A percentile compares a stretch with the other conserved stretches of the same genome.
These are phyloP conservation scores for Penaeus japonicus DNA, from an alignment of 1,140 invertebrate genomes.

Conservation along the genomic window DNA sequence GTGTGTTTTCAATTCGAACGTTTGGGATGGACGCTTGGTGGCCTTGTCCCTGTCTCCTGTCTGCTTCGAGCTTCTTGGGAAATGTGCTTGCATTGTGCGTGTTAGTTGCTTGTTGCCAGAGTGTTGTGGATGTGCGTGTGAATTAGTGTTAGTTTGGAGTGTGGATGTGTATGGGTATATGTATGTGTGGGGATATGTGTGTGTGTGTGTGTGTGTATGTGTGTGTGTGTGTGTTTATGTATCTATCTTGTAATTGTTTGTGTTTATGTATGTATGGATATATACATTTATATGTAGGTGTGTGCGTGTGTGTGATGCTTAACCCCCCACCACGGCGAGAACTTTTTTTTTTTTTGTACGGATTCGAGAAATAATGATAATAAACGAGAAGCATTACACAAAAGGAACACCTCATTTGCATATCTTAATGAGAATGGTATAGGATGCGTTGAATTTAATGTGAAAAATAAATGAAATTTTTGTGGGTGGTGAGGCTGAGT, in stretches of 20 bases:
- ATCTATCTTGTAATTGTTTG: too few species aligned
- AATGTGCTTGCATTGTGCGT: too few species aligned
- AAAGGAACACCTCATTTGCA: slow-evolving; percentile 60
- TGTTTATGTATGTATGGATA: background rate
- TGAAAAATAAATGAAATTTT: slow-evolving; percentile 60
- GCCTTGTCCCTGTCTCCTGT: too few species aligned
- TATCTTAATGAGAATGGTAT: slow-evolving; percentile 60
- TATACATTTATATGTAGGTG: background rate
- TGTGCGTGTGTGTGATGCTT: slow-evolving; percentile 17
- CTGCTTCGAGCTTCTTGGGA: too few species aligned
- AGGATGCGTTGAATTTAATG: slow-evolving; percentile 59
- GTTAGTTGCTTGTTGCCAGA: too few species aligned
- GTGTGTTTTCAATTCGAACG: too few species aligned
- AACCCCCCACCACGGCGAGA: slow-evolving; percentile 28
- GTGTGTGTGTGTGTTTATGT: background rate
- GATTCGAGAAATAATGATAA: slow-evolving; percentile 59
- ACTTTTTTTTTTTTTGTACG: slow-evolving; percentile 56
- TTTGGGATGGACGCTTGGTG: too few species aligned
- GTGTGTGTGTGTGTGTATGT: background rate
- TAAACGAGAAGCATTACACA: slow-evolving; percentile 59
- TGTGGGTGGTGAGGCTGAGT: slow-evolving; percentile 36
- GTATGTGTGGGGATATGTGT: slow-evolving; percentile 24
- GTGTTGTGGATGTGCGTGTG: background rate
- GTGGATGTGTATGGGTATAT: slow-evolving; percentile 24
- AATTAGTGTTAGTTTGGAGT: background rate